Conservation (phyloP, 35 echinoderm and acorn worm species). For the Heliocidaris erythrogramma region DNA sequence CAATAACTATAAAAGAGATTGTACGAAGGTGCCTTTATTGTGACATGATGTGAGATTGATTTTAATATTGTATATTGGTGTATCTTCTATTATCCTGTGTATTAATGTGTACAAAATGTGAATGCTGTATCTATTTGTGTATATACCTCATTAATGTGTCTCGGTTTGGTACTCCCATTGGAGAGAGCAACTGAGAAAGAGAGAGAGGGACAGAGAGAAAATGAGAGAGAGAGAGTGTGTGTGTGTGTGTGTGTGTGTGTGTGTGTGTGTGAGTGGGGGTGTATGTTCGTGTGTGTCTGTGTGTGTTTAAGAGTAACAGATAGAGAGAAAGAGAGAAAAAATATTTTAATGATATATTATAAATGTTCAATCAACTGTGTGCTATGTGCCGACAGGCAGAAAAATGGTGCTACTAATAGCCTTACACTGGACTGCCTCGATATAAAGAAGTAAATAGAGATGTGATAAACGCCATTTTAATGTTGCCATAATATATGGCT, state of each 20-base stretch:
- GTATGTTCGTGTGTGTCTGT: no score
- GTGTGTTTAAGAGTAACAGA: neutral
- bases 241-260: neutral
- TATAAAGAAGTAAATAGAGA: neutral
- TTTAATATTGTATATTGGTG: slow-evolving; percentile 13
- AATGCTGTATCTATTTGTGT: slow-evolving; percentile 1
- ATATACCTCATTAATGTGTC: slow-evolving; percentile 22
- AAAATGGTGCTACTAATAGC: neutral
- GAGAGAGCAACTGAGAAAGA: neutral
- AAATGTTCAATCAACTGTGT: neutral
- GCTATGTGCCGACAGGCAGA: neutral
- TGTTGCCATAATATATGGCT: neutral
- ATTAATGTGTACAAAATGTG: slow-evolving; percentile 25
- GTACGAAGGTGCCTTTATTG: neutral
- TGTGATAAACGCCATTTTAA: neutral
- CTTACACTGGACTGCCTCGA: neutral
- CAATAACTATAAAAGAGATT: neutral
- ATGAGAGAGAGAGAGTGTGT: neutral
- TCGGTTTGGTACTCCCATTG: neutral
- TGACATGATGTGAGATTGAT: neutral
- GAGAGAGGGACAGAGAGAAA: neutral
- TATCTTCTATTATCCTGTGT: neutral
- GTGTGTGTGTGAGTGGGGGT: neutral
- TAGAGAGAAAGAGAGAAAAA: neutral
- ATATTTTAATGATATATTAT: neutral